These are phyloP conservation scores for Lepidochitona cinerea DNA, from an alignment of 2,888 invertebrate genomes.

Conservation along the genomic window DNA sequence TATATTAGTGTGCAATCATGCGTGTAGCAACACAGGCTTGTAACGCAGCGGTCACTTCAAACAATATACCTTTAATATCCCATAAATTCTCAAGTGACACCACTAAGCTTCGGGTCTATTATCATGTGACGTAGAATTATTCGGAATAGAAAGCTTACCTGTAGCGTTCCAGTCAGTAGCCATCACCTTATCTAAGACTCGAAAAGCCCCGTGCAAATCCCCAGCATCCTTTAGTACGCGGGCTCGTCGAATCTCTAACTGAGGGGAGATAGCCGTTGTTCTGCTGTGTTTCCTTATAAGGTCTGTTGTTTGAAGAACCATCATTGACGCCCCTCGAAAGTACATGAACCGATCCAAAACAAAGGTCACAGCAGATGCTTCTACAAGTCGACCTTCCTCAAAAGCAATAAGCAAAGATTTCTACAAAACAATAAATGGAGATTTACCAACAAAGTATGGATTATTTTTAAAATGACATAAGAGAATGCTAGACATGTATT, in stretches of 20 bases:
- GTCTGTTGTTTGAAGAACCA: constrained; percentile 20
- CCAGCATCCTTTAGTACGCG: constrained; percentile 33
- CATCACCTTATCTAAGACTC: constrained; percentile 17
- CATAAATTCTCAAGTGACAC: too few relatives aligned
- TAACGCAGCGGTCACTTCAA: too few relatives aligned
- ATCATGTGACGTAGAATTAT: too few relatives aligned
- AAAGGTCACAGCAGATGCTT: constrained; percentile 27
- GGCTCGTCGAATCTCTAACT: constrained; percentile 31
- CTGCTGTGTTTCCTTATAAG: constrained; percentile 15
- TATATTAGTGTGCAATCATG: too few relatives aligned
- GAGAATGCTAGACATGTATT: too few relatives aligned
- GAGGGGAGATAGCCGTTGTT: constrained; percentile 26
- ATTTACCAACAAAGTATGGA: too few relatives aligned
- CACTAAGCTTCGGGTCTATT: too few relatives aligned
- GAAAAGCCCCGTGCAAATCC: constrained; percentile 28
- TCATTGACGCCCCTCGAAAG: constrained; percentile 27
- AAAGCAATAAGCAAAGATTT: constrained; percentile 24
- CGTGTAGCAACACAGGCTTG: too few relatives aligned
- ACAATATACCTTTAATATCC: too few relatives aligned
- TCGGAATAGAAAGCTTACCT: too few relatives aligned
- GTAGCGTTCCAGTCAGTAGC: background rate
- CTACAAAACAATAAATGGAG: too few relatives aligned
- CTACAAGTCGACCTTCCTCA: constrained; percentile 7
- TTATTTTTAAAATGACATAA: too few relatives aligned
- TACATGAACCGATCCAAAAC: constrained; percentile 33